Conservation (phyloP, 2,888 invertebrate genomes). For the Nomada lathburiana region DNA sequence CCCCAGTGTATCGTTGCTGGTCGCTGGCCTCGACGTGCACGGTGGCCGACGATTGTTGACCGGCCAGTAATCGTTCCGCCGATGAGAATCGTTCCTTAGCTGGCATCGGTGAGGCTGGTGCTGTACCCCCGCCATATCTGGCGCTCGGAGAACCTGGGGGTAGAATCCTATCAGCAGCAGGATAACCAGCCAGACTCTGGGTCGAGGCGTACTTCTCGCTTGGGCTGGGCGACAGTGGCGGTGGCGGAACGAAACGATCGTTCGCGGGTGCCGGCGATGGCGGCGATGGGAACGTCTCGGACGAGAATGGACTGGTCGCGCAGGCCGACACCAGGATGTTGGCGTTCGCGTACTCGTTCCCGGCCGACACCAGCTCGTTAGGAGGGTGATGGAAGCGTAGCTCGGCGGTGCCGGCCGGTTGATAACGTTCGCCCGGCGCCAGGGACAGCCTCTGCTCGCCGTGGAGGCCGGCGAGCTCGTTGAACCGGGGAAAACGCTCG, state of each 20-base stretch:
- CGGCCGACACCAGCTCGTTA: slow-evolving; percentile 56
- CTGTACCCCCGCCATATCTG: slow-evolving; percentile 76
- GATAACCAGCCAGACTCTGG: slow-evolving; percentile 80
- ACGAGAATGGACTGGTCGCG: slow-evolving; percentile 83
- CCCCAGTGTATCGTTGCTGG: slow-evolving; percentile 77
- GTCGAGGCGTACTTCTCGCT: slow-evolving; percentile 84
- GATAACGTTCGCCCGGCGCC: slow-evolving; percentile 70
- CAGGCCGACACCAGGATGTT: slow-evolving; percentile 68
- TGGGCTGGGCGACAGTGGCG: slow-evolving; percentile 88
- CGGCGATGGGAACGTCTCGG: slow-evolving; percentile 86
- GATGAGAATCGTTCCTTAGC: slow-evolving; percentile 82
- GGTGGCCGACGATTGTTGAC: slow-evolving; percentile 69
- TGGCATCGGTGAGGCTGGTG: slow-evolving; percentile 79
- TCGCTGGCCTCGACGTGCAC: slow-evolving; percentile 73
- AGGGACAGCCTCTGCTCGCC: slow-evolving; percentile 73
- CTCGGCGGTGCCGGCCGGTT: slow-evolving; percentile 51
- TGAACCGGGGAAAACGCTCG: slow-evolving; percentile 72
- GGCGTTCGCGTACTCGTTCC: slow-evolving; percentile 74
- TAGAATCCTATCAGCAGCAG: slow-evolving; percentile 77
- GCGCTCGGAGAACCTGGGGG: slow-evolving; percentile 77
- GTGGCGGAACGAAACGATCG: slow-evolving; percentile 87
- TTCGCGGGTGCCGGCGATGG: slow-evolving; percentile 86
- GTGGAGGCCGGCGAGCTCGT: slow-evolving; percentile 67
- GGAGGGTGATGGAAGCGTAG: slow-evolving; percentile 60
- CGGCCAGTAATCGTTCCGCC: slow-evolving; percentile 86